Base-by-base conservation (phyloP, 2,113 vertebrate genomes). In the Daubentonia madagascariensis region DNA sequence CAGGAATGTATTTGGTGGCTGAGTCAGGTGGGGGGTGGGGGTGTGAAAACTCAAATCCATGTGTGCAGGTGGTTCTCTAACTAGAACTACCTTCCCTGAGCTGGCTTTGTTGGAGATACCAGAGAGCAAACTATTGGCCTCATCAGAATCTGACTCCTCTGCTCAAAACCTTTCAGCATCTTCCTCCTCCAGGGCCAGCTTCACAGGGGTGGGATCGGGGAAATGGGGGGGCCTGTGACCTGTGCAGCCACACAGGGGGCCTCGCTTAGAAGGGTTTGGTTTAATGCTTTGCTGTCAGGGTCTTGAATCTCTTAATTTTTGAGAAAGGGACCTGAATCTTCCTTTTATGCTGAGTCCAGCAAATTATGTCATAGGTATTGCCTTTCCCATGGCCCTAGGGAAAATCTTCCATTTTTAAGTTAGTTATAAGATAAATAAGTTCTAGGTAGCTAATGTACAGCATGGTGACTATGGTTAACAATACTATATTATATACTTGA, bases 281-380 rank as follows among this genome's bases (percentile, higher is more conserved):
- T 94, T 63, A 70, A 13, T 25, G 61, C 12, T 57, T 2, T 94
- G 17, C 48, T 57, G 9, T 83, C 30, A 72, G 28, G 4, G 3
- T 40, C 72, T 91, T 40, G 12, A 59, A 81, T 91, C n/a, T 48
- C 83, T 78, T 81, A 65, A 22, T 43, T 16, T 94, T 91, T 96
- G 50, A 90, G 68, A 18, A 30, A 63, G 76, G 43, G 57, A 1
- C 3, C 57, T 16, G 7, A 14, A 20, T 23, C 78, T 85, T 81
- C n/a, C 18, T 73, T 86, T 81, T 63, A 25, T 28, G 45, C 3
- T 10, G 45, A 81, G 59, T 30, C 13, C 25, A 78, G 68, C 8
- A 85, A 59, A 85, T 94, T 54, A 37, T 12, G 52, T 32, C 25
- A 78, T 14, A 23, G 1, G 23, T 54, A 48, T 80, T 68, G 20